Percentiles rank a stretch among this genome's conserved stretches.
These are phyloP conservation scores for Noctua pronuba DNA, from an alignment of 2,888 invertebrate genomes.

Conservation along the genomic window DNA sequence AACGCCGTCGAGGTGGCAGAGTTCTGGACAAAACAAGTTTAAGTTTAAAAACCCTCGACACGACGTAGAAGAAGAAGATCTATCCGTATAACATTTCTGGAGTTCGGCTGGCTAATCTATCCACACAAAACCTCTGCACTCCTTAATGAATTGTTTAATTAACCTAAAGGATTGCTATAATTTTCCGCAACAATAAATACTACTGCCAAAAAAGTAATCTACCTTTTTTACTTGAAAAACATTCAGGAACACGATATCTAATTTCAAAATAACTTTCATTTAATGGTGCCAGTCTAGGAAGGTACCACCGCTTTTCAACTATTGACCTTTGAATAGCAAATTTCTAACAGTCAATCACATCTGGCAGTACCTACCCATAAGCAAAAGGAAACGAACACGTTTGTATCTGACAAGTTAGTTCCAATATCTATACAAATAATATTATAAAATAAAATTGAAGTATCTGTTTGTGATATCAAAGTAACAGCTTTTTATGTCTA, in stretches of 20 bases:
- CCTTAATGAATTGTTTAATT: background rate
- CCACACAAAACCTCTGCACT: background rate
- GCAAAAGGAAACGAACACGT: background rate
- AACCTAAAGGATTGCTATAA: background rate
- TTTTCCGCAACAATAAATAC: background rate
- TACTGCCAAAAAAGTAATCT: background rate
- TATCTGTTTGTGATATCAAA: too few species aligned
- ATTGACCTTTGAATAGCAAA: conserved; percentile 8
- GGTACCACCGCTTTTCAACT: background rate
- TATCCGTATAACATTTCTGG: background rate
- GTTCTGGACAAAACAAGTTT: too few species aligned
- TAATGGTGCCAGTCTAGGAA: conserved; percentile 15
- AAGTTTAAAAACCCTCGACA: too few species aligned
- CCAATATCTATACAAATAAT: background rate
- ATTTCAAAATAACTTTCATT: conserved; percentile 11
- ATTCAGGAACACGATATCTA: background rate
- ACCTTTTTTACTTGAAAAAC: background rate
- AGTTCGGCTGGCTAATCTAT: background rate
- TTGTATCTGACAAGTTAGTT: background rate
- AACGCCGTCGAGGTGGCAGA: too few species aligned
- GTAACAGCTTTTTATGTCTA: too few species aligned
- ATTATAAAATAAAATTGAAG: too few species aligned
- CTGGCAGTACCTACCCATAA: background rate
- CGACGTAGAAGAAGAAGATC: too few species aligned
- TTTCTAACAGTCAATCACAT: background rate